Base-by-base conservation (phyloP, 2,888 invertebrate species). In the Tupiocoris notatus region DNA sequence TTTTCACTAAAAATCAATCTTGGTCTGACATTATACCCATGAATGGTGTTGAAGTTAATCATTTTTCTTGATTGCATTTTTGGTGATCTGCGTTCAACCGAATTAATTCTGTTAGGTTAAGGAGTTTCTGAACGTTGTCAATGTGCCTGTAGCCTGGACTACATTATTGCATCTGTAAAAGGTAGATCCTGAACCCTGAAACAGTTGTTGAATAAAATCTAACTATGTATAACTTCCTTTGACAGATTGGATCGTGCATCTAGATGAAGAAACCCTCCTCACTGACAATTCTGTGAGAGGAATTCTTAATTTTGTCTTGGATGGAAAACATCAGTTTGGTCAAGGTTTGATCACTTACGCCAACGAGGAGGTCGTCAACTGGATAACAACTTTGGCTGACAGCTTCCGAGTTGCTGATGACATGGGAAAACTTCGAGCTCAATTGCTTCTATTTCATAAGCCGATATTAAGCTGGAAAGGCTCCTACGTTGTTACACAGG, bases 381-480 rank as follows among this genome's bases (percentile, higher is more conserved):
- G 97, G 96, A 87, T 97, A 79, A 98, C 97, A 20, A 98, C 98
- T 0, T 85, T 98, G 80, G 96, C 96, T 16, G 98, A 98, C 83
- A 95, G 95, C 83, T 97, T 94, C 84, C 89, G 98, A 79, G 97
- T 98, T 0, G 93, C 96, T 22, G 97, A 98, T 85, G 98, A 98
- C 83, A 96, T 98, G 96, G 98, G 98, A 76, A 98, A 98, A 85
- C 86, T 98, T 75, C 88, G 96, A 81, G 87, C 95, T 79, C 97
- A 97, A 84, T 96, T 98, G 83, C 91, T 92, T 82, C 86, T 94
- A 84, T 96, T 98, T 84, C 96, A 97, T 84, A 94, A 93, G 83
- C 97, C 98, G 18, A 86, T 96, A 75, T 96, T 98, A 85, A 96
- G 96, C 84, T 97, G 97, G 96, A 98, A 98, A 86, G 98, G 98